A percentile compares a stretch with the other conserved stretches of the same genome.
Conservation (phyloP, 2,797 vertebrate species). For the Sparidentex hasta region DNA sequence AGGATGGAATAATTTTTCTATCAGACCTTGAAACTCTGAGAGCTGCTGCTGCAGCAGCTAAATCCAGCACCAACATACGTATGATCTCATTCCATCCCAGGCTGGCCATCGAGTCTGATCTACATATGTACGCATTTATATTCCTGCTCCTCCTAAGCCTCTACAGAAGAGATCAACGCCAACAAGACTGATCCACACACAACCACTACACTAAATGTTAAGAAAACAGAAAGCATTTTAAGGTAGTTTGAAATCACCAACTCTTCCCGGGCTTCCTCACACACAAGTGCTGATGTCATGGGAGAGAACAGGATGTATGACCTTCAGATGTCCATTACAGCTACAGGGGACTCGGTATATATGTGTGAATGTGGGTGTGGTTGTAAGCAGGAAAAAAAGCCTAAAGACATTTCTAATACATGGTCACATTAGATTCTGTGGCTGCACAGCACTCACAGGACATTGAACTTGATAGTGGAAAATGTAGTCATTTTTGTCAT, state of each 20-base stretch:
- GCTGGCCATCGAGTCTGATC: neutral
- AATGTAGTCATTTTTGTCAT: conserved; percentile 76
- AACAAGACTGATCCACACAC: conserved; percentile 1
- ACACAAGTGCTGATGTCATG: conserved; percentile 17
- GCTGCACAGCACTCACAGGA: conserved; percentile 59
- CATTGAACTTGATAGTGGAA: conserved; percentile 75
- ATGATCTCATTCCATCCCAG: neutral
- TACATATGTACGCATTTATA: neutral
- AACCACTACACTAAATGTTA: conserved; percentile 19
- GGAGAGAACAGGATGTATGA: conserved; percentile 54
- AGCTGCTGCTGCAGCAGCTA: neutral
- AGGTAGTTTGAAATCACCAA: no score
- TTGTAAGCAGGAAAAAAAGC: conserved; percentile 56
- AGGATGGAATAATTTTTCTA: neutral
- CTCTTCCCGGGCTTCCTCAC: conserved; percentile 18
- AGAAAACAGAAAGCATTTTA: neutral
- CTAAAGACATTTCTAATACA: conserved; percentile 78
- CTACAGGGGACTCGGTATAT: conserved; percentile 57
- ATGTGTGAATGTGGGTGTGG: conserved; percentile 37
- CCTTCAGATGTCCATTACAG: conserved; percentile 70
- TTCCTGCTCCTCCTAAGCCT: conserved; percentile 9
- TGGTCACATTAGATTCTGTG: conserved; percentile 73
- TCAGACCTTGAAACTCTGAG: neutral
- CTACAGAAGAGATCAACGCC: neutral
- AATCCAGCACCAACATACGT: neutral